These are phyloP conservation scores for Calliopum simillimum DNA, from an alignment of 2,888 invertebrate genomes.

Conservation along the genomic window DNA sequence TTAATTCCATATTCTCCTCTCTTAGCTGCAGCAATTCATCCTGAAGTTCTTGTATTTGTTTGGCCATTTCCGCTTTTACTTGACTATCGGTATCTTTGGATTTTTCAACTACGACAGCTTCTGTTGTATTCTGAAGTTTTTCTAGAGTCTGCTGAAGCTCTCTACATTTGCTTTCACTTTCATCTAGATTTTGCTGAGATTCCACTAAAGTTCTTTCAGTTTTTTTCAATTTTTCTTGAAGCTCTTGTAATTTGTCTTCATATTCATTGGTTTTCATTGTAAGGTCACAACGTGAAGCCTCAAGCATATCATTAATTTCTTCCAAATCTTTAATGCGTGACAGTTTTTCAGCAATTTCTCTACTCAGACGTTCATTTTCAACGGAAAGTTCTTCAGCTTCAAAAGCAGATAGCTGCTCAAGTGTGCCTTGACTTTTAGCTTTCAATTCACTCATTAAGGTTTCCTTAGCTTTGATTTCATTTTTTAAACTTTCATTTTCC, in stretches of 20 bases:
- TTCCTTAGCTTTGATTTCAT: conserved; percentile 34
- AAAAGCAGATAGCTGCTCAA: not conserved
- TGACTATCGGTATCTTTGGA: conserved; percentile 48
- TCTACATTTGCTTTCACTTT: conserved; percentile 26
- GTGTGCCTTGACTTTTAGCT: not conserved
- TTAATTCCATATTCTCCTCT: conserved; percentile 38
- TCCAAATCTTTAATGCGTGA: conserved; percentile 69
- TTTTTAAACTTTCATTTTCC: conserved; percentile 30
- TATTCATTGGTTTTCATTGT: conserved; percentile 65
- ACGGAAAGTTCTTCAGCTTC: conserved; percentile 27
- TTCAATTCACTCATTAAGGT: not conserved
- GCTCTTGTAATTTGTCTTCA: conserved; percentile 67
- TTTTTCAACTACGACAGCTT: conserved; percentile 13
- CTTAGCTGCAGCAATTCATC: conserved; percentile 45
- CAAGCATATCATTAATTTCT: conserved; percentile 70
- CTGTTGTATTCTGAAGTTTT: conserved; percentile 50
- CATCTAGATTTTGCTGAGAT: conserved; percentile 61
- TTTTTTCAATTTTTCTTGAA: conserved; percentile 60
- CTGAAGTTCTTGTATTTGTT: conserved; percentile 56
- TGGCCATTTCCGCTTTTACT: conserved; percentile 59
- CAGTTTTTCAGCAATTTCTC: conserved; percentile 41
- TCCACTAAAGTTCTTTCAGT: conserved; percentile 67
- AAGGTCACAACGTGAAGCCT: conserved; percentile 63
- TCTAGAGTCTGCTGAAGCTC: conserved; percentile 36
- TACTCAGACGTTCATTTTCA: conserved; percentile 35